These are phyloP conservation scores for Proteles cristata DNA, from an alignment of 2,113 vertebrate genomes.

Conservation along the genomic window DNA sequence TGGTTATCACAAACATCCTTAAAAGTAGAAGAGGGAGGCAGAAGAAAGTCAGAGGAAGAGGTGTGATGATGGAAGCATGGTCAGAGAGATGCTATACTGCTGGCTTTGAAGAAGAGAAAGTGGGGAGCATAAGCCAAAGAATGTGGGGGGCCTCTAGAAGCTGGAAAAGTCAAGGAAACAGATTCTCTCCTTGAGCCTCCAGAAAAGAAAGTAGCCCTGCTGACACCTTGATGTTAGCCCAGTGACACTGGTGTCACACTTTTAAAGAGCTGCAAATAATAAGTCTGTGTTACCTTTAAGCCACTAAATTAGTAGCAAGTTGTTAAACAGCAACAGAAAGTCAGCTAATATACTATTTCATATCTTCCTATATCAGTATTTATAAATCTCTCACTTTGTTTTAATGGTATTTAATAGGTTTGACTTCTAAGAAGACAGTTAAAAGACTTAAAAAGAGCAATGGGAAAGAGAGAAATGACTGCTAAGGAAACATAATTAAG, in stretches of 20 bases:
- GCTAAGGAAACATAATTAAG: neutral
- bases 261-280: neutral
- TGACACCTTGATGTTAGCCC: neutral
- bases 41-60: neutral
- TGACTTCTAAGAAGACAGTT: constrained; percentile 40
- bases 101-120: neutral
- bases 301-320: neutral
- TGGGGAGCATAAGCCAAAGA: neutral
- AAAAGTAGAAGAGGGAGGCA: neutral
- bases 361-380: neutral
- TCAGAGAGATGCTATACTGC: neutral
- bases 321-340: constrained; percentile 2
- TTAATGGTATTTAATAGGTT: neutral
- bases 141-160: neutral
- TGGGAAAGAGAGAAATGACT: neutral
- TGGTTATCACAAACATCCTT: constrained; percentile 20
- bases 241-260: neutral
- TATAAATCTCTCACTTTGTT: constrained; percentile 4
- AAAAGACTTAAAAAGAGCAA: neutral
- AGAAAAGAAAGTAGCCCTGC: neutral
- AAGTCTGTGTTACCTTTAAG: neutral
- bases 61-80: neutral
- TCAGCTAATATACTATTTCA: neutral
- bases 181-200: neutral
- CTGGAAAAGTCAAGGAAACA: neutral